A percentile compares a stretch with the other conserved stretches of the same genome.
Evolutionary conservation across 2,113 vertebrate species (phyloP).

Genomic region (Pomatostomus ruficeps): DNA sequence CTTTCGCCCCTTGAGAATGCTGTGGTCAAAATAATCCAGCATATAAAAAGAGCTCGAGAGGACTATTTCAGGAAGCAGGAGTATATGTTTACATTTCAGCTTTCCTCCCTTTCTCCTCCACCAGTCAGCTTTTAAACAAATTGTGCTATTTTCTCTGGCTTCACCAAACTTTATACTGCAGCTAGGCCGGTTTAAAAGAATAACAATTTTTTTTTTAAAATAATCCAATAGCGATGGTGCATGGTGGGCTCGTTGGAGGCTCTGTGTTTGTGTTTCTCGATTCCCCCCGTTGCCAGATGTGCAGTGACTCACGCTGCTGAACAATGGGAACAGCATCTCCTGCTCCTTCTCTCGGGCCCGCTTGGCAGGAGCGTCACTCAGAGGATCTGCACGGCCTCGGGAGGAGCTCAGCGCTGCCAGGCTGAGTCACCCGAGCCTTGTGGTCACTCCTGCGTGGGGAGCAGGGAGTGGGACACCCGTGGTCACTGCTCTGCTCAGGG

Average conservation of each 20-base stretch:
- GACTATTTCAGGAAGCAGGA: neutral
- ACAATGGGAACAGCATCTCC: constrained; percentile 63
- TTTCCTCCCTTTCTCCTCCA: neutral
- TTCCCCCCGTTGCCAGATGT: constrained; percentile 61
- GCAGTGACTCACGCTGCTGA: constrained; percentile 54
- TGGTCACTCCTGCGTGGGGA: neutral
- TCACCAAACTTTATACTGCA: neutral
- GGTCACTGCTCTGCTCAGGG: neutral
- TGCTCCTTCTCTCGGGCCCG: constrained; percentile 39
- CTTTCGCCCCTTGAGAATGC: neutral
- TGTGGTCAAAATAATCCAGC: neutral
- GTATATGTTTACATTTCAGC: neutral
- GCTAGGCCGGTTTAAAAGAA: neutral
- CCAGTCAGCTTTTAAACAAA: neutral
- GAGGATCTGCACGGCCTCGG: constrained; percentile 19
- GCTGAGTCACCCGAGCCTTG: constrained; percentile 20
- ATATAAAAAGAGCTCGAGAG: neutral
- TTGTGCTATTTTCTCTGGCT: neutral
- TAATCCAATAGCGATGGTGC: neutral
- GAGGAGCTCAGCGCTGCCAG: neutral
- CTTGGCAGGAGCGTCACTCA: constrained; percentile 41
- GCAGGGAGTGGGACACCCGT: neutral
- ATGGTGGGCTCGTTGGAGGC: constrained; percentile 12
- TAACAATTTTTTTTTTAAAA: neutral
- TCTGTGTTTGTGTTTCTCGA: constrained; percentile 41